Evolutionary conservation across 2,113 vertebrate genomes (phyloP).

Genomic region (Amphiprion ocellaris): DNA sequence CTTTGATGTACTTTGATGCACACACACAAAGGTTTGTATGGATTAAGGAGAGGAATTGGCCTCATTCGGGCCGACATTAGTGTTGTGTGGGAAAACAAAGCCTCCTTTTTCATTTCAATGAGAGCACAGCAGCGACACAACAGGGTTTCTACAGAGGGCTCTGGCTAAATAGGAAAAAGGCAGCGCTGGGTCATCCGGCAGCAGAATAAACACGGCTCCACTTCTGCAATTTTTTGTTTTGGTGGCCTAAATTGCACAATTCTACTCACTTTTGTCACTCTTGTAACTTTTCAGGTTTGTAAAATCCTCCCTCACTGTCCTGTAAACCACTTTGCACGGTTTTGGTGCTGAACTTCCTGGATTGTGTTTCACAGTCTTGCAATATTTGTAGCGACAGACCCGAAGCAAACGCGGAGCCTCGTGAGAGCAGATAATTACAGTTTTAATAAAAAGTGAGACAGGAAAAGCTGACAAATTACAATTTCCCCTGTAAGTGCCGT

Average conservation of each 20-base stretch:
- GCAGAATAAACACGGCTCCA: neutral
- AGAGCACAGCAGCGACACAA: neutral
- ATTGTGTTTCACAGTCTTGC: neutral
- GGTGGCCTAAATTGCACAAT: neutral
- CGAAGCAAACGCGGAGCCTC: neutral
- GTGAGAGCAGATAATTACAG: slow-evolving; percentile 8
- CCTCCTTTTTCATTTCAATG: slow-evolving; percentile 9
- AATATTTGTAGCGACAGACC: neutral
- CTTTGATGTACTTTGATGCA: slow-evolving; percentile 17
- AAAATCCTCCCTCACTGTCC: neutral
- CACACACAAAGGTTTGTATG: slow-evolving; percentile 2
- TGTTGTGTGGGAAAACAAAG: slow-evolving; percentile 9
- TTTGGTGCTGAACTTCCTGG: neutral
- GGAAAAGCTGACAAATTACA: neutral
- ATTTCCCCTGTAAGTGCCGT: neutral
- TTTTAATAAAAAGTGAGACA: neutral
- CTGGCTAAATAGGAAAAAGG: neutral
- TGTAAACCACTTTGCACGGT: neutral
- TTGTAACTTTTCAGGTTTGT: neutral
- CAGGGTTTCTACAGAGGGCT: neutral
- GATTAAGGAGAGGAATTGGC: neutral
- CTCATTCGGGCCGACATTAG: neutral
- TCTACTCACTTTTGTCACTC: neutral
- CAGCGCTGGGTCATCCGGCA: neutral
- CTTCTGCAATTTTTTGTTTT: neutral